phyloP scores from a whole-genome alignment of 2,113 vertebrate genomes.

The Condylura cristata region DNA sequence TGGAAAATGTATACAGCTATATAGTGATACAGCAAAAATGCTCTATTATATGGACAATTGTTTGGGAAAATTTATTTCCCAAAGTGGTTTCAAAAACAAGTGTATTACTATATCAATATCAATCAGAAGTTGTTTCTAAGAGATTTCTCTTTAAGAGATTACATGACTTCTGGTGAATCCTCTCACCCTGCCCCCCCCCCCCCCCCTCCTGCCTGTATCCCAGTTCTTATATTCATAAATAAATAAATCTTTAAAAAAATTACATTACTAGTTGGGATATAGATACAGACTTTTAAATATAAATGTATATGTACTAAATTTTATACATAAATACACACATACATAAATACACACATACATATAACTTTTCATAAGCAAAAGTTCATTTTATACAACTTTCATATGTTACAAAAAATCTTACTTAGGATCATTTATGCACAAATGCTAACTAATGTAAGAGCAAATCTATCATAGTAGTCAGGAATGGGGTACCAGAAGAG shows the following conservation, averaged over 20 bases:
- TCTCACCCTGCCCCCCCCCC: too few relatives aligned
- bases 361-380: background rate
- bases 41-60: background rate
- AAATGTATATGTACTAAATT: background rate
- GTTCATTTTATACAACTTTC: background rate
- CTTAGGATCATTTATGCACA: background rate
- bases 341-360: too few relatives aligned
- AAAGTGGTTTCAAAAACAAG: constrained; percentile 19
- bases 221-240: too few relatives aligned
- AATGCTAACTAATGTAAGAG: background rate
- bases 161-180: too few relatives aligned
- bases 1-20: background rate
- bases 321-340: background rate
- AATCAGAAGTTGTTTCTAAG: constrained; percentile 10
- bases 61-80: background rate
- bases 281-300: background rate
- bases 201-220: too few relatives aligned
- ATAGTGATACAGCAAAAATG: background rate
- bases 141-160: background rate
- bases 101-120: background rate
- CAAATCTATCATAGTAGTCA: background rate
- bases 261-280: background rate
- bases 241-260: too few relatives aligned
- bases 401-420: background rate
- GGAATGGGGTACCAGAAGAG: background rate